Evolutionary conservation across 2,797 vertebrate species (phyloP).

Genomic region (Catharus ustulatus): DNA sequence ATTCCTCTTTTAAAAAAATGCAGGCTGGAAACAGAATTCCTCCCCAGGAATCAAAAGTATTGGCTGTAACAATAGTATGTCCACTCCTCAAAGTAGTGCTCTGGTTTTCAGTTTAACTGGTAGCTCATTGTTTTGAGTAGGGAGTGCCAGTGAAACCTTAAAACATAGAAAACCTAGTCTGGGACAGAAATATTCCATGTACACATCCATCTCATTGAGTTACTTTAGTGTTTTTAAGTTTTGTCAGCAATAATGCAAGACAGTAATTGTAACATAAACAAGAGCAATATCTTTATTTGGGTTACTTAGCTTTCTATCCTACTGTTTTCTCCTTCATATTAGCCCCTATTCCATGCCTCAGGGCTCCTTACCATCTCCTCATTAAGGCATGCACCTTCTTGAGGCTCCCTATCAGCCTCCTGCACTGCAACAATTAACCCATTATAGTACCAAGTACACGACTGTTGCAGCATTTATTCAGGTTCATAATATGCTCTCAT

Average conservation of each 20-base stretch:
- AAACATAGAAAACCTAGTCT: constrained; percentile 30
- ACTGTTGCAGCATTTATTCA: background rate
- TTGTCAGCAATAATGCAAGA: constrained; percentile 14
- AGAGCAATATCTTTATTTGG: constrained; percentile 22
- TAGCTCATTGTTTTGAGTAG: background rate
- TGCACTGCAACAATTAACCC: constrained; percentile 51
- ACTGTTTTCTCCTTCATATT: constrained; percentile 44
- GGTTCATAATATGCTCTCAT: background rate
- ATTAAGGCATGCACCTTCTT: constrained; percentile 52
- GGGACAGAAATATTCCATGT: constrained; percentile 43
- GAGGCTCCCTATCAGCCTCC: constrained; percentile 34
- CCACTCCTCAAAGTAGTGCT: background rate
- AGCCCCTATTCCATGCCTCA: constrained; percentile 36
- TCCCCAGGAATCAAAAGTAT: background rate
- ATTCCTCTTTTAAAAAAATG: background rate
- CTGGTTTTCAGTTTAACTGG: background rate
- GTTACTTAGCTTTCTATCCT: constrained; percentile 32
- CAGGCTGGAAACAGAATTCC: background rate
- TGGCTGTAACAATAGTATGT: background rate
- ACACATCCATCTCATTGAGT: constrained; percentile 35
- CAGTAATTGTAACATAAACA: constrained; percentile 37
- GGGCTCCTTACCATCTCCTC: constrained; percentile 43
- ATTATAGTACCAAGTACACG: background rate
- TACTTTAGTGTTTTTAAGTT: constrained; percentile 49
- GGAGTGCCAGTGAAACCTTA: background rate